Base-by-base conservation (phyloP, 2,888 invertebrate genomes). In the Ochropleura leucogaster region DNA sequence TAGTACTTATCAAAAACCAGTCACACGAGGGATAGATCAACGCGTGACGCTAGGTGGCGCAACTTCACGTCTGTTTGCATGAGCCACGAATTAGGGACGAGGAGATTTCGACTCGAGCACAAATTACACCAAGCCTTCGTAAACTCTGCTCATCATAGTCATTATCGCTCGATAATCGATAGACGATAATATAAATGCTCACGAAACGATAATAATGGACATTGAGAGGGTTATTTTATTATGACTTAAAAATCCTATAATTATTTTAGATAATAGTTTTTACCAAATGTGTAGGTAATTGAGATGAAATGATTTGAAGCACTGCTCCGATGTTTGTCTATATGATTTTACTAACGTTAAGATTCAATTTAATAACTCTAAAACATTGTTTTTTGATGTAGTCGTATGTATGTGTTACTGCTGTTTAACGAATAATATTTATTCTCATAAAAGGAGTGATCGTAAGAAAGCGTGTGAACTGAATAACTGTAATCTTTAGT, bases 31-130 rank as follows among this genome's bases (percentile, higher is more conserved):
- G 51, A 46, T 70, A 42, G 20, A 57, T 72, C 53, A 30, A 9
- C 30, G 89, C 92, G 90, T 92, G 92, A 92, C 81, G 82, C 75
- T 73, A 77, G 78, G 70, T 92, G 89, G 88, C 87, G 92, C 88
- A 93, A 93, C 85, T 68, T 65, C 74, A 79, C 77, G 82, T 77
- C 59, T 77, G 84, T 89, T 88, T 89, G 90, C 92, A 93, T 93
- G 93, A 93, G 88, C 87, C 85, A 88, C 90, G 89, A 93, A 94
- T 95, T 94, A 94, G 89, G 91, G 83, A 87, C 93, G 91, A 93
- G 91, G 90, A 91, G 92, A 90, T 90, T 90, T 88, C 82, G 74
- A 74, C 74, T 85, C 77, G 20, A 53, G 72, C 77, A 82, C 72
- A 84, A 83, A 87, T 87, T 86, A 82, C 73, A 84, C 77, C 70